These are phyloP conservation scores for Myotis brandtii DNA, from an alignment of 2,113 vertebrate species.

Conservation along the genomic window DNA sequence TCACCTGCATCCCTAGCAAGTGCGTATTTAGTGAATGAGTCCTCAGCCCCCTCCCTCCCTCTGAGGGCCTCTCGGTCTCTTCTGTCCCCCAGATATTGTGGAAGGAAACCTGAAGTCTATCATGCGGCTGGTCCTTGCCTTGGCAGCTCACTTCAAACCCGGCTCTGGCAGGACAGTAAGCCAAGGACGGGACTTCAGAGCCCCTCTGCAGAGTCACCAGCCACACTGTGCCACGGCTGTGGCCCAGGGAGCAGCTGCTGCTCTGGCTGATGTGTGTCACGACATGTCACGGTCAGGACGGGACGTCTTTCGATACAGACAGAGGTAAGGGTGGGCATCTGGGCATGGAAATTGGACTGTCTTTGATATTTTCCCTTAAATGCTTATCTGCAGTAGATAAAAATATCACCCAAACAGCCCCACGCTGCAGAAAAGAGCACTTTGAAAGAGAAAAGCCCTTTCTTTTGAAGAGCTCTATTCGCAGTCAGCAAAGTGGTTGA, in stretches of 20 bases:
- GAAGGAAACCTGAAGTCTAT: constrained; percentile 97
- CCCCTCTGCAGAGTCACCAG: constrained; percentile 84
- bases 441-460: neutral
- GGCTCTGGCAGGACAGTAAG: constrained; percentile 79
- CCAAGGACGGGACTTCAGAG: constrained; percentile 76
- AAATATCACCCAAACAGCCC: neutral
- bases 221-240: constrained; percentile 92
- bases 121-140: constrained; percentile 96
- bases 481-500: constrained; percentile 25
- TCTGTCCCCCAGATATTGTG: constrained; percentile 91
- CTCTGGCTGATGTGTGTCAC: constrained; percentile 92
- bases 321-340: constrained; percentile 86
- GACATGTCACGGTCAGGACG: constrained; percentile 90
- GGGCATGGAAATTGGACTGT: neutral
- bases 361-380: neutral
- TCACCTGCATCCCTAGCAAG: neutral
- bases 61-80: constrained; percentile 47
- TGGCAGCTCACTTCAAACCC: constrained; percentile 98
- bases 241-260: constrained; percentile 92
- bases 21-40: accelerated
- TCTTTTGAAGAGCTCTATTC: neutral
- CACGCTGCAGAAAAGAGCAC: neutral
- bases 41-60: neutral
- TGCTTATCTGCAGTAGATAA: neutral
- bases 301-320: constrained; percentile 88